phyloP scores from a whole-genome alignment of 2,888 invertebrate genomes.

The Lithodes maja region DNA sequence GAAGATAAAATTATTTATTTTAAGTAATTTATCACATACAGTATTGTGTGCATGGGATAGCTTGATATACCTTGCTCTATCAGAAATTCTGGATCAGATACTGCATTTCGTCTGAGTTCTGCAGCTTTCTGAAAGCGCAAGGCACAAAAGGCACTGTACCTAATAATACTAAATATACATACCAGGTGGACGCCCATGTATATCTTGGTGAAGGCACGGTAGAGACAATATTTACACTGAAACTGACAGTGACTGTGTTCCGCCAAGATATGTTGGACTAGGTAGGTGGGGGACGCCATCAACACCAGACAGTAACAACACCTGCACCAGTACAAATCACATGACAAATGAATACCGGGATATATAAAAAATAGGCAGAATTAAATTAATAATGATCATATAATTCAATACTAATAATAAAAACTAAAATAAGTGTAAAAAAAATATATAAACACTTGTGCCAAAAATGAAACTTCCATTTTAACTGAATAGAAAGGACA shows the following conservation, averaged over 20 bases:
- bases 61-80: too few species aligned
- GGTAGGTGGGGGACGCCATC: constrained; percentile 62
- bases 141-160: too few species aligned
- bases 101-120: too few species aligned
- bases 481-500: background rate
- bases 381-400: background rate
- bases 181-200: constrained; percentile 81
- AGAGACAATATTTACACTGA: constrained; percentile 82
- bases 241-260: constrained; percentile 80
- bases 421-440: too few species aligned
- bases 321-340: constrained; percentile 15
- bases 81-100: too few species aligned
- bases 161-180: constrained; percentile 52
- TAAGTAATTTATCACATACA: too few species aligned
- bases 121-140: too few species aligned
- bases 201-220: constrained; percentile 79
- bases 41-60: too few species aligned
- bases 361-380: background rate
- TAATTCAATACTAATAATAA: background rate
- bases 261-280: constrained; percentile 80
- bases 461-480: too few species aligned
- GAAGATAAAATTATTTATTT: too few species aligned
- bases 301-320: constrained; percentile 67
- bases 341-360: too few species aligned
- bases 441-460: too few species aligned